Evolutionary conservation across 2,797 vertebrate species (phyloP).

Genomic region (Gallirallus australis): DNA sequence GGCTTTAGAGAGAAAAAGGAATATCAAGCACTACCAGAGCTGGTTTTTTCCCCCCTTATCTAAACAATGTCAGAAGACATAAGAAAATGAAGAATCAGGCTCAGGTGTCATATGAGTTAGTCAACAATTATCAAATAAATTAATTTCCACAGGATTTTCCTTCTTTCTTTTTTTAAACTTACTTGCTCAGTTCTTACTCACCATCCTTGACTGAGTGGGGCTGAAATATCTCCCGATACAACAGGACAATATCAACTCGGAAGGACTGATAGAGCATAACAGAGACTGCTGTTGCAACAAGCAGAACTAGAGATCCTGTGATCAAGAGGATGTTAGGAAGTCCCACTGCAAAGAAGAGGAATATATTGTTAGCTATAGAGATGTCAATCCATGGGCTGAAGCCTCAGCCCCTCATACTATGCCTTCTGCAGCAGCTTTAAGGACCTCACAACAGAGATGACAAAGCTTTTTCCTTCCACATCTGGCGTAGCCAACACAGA

Average conservation of each 20-base stretch:
- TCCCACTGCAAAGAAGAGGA: constrained; percentile 61
- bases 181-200: constrained; percentile 48
- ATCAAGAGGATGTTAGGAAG: constrained; percentile 13
- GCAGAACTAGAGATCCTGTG: constrained; percentile 23
- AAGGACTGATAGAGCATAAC: constrained; percentile 71
- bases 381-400: neutral
- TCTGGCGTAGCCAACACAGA: neutral
- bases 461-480: neutral
- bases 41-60: neutral
- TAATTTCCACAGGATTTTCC: neutral
- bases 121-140: neutral
- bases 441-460: neutral
- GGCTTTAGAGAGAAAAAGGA: neutral
- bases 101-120: neutral
- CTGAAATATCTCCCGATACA: constrained; percentile 67
- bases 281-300: constrained; percentile 28
- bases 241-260: constrained; percentile 74
- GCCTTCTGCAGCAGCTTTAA: neutral
- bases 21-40: neutral
- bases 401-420: neutral
- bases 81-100: neutral
- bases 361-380: neutral
- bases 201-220: constrained; percentile 62
- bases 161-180: neutral
- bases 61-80: neutral